Conservation (phyloP, 2,888 invertebrate genomes). For the Iselma pallidipennis region DNA sequence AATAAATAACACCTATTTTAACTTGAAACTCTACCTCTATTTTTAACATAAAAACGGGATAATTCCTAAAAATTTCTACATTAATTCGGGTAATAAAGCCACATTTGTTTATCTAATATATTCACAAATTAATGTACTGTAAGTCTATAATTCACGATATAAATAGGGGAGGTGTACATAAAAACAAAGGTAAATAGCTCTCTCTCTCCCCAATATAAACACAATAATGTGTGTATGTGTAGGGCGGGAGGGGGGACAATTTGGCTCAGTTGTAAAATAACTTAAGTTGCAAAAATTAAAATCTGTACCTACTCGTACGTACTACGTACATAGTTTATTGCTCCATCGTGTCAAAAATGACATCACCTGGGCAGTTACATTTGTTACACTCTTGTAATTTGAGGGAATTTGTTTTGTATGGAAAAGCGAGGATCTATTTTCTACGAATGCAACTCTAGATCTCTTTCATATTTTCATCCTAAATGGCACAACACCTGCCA, state of each 20-base stretch:
- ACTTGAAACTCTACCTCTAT: no score
- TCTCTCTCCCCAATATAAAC: no score
- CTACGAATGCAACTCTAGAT: not conserved
- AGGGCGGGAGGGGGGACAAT: no score
- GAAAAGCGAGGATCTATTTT: not conserved
- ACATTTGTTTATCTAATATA: slow-evolving; percentile 1
- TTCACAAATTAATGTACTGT: not conserved
- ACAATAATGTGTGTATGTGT: no score
- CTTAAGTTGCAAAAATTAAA: no score
- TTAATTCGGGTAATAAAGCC: not conserved
- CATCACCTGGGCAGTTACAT: no score
- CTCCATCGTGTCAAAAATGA: no score
- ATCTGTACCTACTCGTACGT: no score
- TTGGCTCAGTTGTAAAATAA: no score
- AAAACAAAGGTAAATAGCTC: not conserved
- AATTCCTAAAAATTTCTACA: not conserved
- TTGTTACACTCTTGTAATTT: not conserved
- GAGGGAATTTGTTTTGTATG: not conserved
- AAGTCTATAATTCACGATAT: not conserved
- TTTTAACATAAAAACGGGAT: no score
- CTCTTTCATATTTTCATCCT: not conserved
- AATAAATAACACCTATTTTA: no score
- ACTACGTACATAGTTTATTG: no score
- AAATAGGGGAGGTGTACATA: not conserved
- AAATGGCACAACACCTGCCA: not conserved